A percentile compares a stretch with the other conserved stretches of the same genome.
Evolutionary conservation across 2,797 vertebrate genomes (phyloP).

Genomic region (Morelia viridis): DNA sequence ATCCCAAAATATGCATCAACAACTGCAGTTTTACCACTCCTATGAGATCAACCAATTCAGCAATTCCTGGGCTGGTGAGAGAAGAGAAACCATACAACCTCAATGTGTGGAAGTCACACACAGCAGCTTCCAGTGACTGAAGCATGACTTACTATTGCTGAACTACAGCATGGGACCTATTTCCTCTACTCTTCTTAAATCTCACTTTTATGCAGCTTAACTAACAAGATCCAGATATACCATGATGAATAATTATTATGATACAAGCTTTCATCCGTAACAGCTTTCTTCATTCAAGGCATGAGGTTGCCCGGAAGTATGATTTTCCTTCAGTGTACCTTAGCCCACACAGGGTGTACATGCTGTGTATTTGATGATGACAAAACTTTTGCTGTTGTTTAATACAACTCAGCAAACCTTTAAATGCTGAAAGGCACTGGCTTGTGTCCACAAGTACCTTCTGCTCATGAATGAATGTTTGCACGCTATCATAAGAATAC

Average conservation of each 20-base stretch:
- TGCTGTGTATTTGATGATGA: background rate
- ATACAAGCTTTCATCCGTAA: conserved; percentile 12
- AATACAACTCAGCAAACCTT: background rate
- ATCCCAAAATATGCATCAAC: background rate
- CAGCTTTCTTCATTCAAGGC: conserved; percentile 19
- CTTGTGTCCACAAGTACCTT: background rate
- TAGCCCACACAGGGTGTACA: background rate
- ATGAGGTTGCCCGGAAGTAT: conserved; percentile 1
- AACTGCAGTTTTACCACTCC: background rate
- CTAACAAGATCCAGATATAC: conserved; percentile 46
- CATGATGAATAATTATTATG: conserved; percentile 13
- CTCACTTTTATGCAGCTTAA: background rate
- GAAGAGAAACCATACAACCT: conserved; percentile 14
- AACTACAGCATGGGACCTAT: conserved; percentile 1
- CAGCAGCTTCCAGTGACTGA: background rate
- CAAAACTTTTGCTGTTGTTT: background rate
- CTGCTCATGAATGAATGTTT: background rate
- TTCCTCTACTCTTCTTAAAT: conserved; percentile 16
- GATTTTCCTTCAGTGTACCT: conserved; percentile 8
- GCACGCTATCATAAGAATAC: background rate
- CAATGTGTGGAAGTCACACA: background rate
- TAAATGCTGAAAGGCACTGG: background rate
- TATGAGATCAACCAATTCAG: background rate
- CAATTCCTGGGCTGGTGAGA: background rate
- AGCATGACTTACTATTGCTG: conserved; percentile 12